A percentile compares a stretch with the other conserved stretches of the same genome.
Evolutionary conservation across 2,888 invertebrate genomes (phyloP).

Genomic region (Villa cingulata): DNA sequence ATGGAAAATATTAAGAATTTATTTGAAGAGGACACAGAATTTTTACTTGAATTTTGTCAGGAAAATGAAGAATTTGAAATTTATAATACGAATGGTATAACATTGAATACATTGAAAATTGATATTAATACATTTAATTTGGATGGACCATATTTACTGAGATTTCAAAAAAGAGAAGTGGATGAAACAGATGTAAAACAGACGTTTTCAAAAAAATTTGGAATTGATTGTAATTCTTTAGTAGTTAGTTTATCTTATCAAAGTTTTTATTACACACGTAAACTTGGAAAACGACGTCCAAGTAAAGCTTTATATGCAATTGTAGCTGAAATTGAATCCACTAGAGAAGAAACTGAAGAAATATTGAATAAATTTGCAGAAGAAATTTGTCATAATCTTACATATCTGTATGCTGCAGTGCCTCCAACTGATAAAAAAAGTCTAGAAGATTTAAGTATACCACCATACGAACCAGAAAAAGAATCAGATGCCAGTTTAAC

Average conservation of each 20-base stretch:
- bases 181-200: conserved; percentile 44
- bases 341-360: conserved; percentile 36
- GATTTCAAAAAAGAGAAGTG: conserved; percentile 37
- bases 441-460: conserved; percentile 35
- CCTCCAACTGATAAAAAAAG: conserved; percentile 48
- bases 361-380: conserved; percentile 24
- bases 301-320: no score
- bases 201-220: conserved; percentile 39
- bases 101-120: conserved; percentile 45
- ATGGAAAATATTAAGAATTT: conserved; percentile 32
- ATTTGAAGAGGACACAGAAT: conserved; percentile 38
- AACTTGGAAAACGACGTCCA: no score
- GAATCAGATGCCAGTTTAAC: neutral
- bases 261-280: no score
- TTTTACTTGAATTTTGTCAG: conserved; percentile 51
- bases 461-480: conserved; percentile 27
- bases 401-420: conserved; percentile 46
- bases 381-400: conserved; percentile 44
- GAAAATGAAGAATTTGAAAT: conserved; percentile 47
- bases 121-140: conserved; percentile 46
- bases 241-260: conserved; percentile 26
- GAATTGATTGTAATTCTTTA: conserved; percentile 34
- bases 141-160: conserved; percentile 46
- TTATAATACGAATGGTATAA: conserved; percentile 48
- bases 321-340: no score